Percentiles rank a stretch among this genome's conserved stretches.
Evolutionary conservation across 37 sponge, comb jelly and placozoan species (phyloP).

Genomic region (Eunapius fragilis): DNA sequence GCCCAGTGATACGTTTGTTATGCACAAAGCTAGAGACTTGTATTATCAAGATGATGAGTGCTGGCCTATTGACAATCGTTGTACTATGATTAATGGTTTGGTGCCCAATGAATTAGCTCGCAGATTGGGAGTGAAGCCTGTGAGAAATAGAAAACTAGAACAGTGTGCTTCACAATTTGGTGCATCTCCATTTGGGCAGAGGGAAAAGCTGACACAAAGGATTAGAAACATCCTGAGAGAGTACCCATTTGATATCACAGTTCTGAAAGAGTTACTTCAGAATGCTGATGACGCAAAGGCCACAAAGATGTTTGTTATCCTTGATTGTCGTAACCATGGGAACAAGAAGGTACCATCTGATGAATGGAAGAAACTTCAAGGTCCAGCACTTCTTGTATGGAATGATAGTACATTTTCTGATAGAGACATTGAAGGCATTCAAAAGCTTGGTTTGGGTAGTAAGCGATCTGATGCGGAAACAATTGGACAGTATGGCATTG

Average conservation of each 20-base stretch:
- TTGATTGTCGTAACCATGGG: slow-evolving; percentile 65
- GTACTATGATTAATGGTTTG: background rate
- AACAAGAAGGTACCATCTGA: slow-evolving; percentile 25
- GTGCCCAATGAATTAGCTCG: slow-evolving; percentile 27
- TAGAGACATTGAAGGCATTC: slow-evolving; percentile 76
- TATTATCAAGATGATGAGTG: slow-evolving; percentile 48
- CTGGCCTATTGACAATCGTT: slow-evolving; percentile 7
- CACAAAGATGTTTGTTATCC: slow-evolving; percentile 70
- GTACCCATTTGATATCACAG: slow-evolving; percentile 69
- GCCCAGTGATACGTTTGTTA: slow-evolving; percentile 28
- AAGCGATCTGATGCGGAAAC: slow-evolving; percentile 67
- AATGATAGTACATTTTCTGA: slow-evolving; percentile 70
- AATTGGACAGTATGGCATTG: slow-evolving; percentile 90
- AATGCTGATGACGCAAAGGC: slow-evolving; percentile 94
- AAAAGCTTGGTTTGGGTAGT: slow-evolving; percentile 70
- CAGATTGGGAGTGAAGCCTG: slow-evolving; percentile 13
- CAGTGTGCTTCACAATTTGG: background rate
- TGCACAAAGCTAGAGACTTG: slow-evolving; percentile 21
- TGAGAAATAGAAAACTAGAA: slow-evolving; percentile 16
- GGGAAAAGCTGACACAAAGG: slow-evolving; percentile 73
- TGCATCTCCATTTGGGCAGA: slow-evolving; percentile 65
- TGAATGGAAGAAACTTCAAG: too few species aligned
- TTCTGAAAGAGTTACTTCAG: slow-evolving; percentile 89
- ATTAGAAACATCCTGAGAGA: slow-evolving; percentile 75
- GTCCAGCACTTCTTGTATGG: too few species aligned